Conservation (phyloP, 2,113 vertebrate genomes). For the Albula goreensis region DNA sequence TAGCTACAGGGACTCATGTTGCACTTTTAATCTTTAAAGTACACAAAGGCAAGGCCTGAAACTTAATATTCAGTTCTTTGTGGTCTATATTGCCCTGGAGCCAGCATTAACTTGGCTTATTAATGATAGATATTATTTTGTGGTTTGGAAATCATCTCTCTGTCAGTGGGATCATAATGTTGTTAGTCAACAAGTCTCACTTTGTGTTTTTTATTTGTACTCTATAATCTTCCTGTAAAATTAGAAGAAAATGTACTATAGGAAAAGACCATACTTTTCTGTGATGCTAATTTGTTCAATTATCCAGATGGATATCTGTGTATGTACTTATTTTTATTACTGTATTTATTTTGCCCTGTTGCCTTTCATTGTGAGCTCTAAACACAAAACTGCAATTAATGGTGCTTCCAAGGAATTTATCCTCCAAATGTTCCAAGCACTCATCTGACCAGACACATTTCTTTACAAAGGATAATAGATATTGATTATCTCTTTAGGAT, state of each 20-base stretch:
- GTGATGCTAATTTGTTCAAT: neutral
- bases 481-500: no score
- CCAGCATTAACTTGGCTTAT: conserved; percentile 24
- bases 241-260: neutral
- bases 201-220: neutral
- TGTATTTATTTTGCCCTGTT: neutral
- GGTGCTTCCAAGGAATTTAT: neutral
- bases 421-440: neutral
- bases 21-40: no score
- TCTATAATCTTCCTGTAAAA: neutral
- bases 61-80: conserved; percentile 22
- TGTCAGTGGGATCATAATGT: conserved; percentile 35
- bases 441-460: no score
- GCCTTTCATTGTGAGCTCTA: neutral
- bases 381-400: neutral
- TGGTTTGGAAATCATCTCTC: conserved; percentile 18
- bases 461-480: no score
- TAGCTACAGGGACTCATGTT: no score
- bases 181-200: conserved; percentile 1
- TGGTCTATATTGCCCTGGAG: conserved; percentile 21
- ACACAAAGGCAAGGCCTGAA: no score
- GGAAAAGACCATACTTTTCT: neutral
- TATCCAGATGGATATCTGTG: neutral
- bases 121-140: conserved; percentile 36
- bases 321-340: neutral